Percentiles rank a stretch among this genome's conserved stretches.
Evolutionary conservation across 2,797 vertebrate genomes (phyloP).

Genomic region (Tokudaia tokunoshimensis): DNA sequence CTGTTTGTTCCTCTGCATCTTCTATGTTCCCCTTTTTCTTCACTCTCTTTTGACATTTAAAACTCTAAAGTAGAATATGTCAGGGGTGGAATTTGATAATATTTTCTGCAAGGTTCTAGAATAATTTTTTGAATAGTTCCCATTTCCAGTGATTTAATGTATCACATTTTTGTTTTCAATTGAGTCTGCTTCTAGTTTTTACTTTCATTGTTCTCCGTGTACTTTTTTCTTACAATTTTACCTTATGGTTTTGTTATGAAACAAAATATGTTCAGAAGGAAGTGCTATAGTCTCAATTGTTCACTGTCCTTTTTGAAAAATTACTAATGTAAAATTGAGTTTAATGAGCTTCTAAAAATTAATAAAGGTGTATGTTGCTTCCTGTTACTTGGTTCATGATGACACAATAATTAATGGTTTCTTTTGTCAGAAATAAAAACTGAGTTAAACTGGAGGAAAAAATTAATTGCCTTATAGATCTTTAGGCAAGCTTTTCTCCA

Average conservation of each 20-base stretch:
- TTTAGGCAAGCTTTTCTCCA: not conserved
- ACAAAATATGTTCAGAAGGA: conserved; percentile 29
- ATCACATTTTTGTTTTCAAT: conserved; percentile 46
- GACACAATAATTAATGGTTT: conserved; percentile 31
- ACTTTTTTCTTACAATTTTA: conserved; percentile 46
- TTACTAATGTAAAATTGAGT: conserved; percentile 53
- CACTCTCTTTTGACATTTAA: not conserved
- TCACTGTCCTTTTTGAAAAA: conserved; percentile 47
- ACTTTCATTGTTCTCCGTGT: conserved; percentile 22
- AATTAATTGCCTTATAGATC: conserved; percentile 14
- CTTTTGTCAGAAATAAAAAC: conserved; percentile 58
- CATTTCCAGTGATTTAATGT: conserved; percentile 9
- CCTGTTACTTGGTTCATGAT: conserved; percentile 30
- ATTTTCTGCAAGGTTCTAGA: conserved; percentile 1
- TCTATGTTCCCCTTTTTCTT: not conserved
- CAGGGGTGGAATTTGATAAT: not conserved
- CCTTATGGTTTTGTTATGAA: conserved; percentile 10
- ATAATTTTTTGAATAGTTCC: conserved; percentile 43
- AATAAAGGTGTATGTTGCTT: conserved; percentile 51
- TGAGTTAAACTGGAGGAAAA: conserved; percentile 18
- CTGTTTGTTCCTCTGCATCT: not conserved
- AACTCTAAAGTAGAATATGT: conserved; percentile 44
- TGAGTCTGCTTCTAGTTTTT: conserved; percentile 31
- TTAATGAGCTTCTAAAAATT: conserved; percentile 49
- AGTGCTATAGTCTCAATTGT: not conserved